Percentiles rank a stretch among this genome's conserved stretches.
These are phyloP conservation scores for Rhinatrema bivittatum DNA, from an alignment of 2,797 vertebrate genomes.

Conservation along the genomic window DNA sequence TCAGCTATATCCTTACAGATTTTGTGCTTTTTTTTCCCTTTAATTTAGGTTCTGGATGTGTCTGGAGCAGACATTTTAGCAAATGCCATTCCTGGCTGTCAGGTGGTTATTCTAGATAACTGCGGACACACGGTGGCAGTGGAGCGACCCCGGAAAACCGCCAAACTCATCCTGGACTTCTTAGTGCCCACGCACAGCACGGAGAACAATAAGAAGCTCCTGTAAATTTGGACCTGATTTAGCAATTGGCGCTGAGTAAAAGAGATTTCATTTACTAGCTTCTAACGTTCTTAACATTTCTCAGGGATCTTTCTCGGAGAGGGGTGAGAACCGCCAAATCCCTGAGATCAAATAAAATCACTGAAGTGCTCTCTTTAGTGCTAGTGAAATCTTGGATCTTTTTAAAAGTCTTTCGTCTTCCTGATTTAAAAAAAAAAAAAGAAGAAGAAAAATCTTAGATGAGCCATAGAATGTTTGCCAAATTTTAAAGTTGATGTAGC, in stretches of 20 bases:
- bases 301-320: constrained; percentile 55
- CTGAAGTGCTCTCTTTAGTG: constrained; percentile 18
- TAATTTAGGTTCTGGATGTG: constrained; percentile 73
- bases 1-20: background rate
- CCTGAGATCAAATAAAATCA: constrained; percentile 48
- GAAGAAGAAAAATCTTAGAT: too few relatives aligned
- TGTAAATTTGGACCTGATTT: too few relatives aligned
- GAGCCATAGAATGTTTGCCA: constrained; percentile 14
- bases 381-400: constrained; percentile 28
- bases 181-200: constrained; percentile 53
- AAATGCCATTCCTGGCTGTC: constrained; percentile 56
- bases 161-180: constrained; percentile 77
- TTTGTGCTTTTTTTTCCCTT: background rate
- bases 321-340: constrained; percentile 36
- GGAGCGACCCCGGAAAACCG: constrained; percentile 81
- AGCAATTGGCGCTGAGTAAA: too few relatives aligned
- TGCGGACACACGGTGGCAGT: constrained; percentile 84
- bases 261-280: too few relatives aligned
- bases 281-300: constrained; percentile 37
- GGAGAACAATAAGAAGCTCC: constrained; percentile 70
- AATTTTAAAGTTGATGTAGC: constrained; percentile 18
- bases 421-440: constrained; percentile 1
- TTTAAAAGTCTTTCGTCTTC: constrained; percentile 30
- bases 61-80: constrained; percentile 72
- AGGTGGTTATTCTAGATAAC: constrained; percentile 76